Evolutionary conservation across 2,113 vertebrate genomes (phyloP).

Genomic region (Takifugu flavidus): DNA sequence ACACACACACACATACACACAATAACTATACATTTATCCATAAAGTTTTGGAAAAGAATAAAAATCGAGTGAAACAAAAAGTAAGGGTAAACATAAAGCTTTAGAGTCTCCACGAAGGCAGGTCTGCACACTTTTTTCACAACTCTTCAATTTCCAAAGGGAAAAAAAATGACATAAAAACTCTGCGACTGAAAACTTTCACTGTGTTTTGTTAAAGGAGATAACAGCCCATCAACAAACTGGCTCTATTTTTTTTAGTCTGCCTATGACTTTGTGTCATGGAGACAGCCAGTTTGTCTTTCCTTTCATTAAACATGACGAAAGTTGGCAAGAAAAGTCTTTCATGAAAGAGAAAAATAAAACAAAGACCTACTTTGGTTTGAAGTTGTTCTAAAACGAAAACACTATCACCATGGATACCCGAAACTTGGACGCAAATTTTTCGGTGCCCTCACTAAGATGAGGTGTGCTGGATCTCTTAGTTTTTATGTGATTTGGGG

Average conservation of each 20-base stretch:
- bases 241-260: slow-evolving; percentile 42
- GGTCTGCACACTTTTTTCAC: slow-evolving; percentile 66
- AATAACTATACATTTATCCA: background rate
- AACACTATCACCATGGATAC: slow-evolving; percentile 15
- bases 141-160: slow-evolving; percentile 39
- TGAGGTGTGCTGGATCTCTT: slow-evolving; percentile 5
- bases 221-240: slow-evolving; percentile 56
- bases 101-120: slow-evolving; percentile 8
- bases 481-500: slow-evolving; percentile 79
- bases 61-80: background rate
- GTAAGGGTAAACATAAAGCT: slow-evolving; percentile 1
- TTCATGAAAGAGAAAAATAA: slow-evolving; percentile 1
- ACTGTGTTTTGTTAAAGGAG: slow-evolving; percentile 58
- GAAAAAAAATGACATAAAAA: slow-evolving; percentile 72
- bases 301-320: slow-evolving; percentile 58
- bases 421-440: background rate
- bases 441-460: background rate
- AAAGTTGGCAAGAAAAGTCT: slow-evolving; percentile 31
- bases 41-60: background rate
- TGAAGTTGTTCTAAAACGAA: slow-evolving; percentile 4
- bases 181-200: slow-evolving; percentile 60
- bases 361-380: slow-evolving; percentile 17
- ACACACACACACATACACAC: slow-evolving; percentile 11
- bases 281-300: slow-evolving; percentile 61
- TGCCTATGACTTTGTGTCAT: slow-evolving; percentile 16